These are phyloP conservation scores for Galerucella pusilla DNA, from an alignment of 2,888 invertebrate genomes.

Conservation along the genomic window DNA sequence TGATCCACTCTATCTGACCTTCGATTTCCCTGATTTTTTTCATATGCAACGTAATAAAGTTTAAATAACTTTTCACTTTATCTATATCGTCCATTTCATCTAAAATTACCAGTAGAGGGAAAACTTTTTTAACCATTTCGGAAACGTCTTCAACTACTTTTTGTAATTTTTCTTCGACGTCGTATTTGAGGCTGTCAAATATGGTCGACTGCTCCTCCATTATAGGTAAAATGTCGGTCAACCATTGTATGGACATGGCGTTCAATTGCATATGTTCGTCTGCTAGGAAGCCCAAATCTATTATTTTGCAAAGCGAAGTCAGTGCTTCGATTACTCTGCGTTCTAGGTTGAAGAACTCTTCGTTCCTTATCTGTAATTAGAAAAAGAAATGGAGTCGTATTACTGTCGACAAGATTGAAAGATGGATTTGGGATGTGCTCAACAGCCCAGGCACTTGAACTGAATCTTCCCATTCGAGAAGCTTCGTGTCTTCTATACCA, in stretches of 20 bases:
- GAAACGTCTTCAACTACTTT: constrained; percentile 77
- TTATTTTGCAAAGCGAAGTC: constrained; percentile 74
- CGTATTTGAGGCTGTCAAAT: constrained; percentile 83
- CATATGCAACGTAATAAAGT: constrained; percentile 78
- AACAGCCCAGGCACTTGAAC: too few relatives aligned
- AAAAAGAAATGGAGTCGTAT: too few relatives aligned
- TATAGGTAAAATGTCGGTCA: constrained; percentile 80
- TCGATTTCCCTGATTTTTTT: constrained; percentile 80
- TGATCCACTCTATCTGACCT: constrained; percentile 84
- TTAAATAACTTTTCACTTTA: constrained; percentile 80
- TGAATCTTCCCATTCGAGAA: too few relatives aligned
- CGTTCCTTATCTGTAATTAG: constrained; percentile 70
- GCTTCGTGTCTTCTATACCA: too few relatives aligned
- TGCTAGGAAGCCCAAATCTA: constrained; percentile 80
- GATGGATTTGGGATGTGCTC: too few relatives aligned
- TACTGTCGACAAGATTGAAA: too few relatives aligned
- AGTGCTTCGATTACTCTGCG: constrained; percentile 75
- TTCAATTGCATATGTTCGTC: constrained; percentile 81
- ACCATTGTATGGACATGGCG: constrained; percentile 83
- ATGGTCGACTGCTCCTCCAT: constrained; percentile 81
- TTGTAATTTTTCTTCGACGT: constrained; percentile 84
- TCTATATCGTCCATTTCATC: constrained; percentile 85
- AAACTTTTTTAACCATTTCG: constrained; percentile 76
- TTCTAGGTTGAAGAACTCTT: constrained; percentile 74
- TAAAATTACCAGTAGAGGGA: constrained; percentile 80